Evolutionary conservation across 2,113 vertebrate genomes (phyloP), one percentile per base, ranked within the genome.

Genomic region (Spea bombifrons): DNA sequence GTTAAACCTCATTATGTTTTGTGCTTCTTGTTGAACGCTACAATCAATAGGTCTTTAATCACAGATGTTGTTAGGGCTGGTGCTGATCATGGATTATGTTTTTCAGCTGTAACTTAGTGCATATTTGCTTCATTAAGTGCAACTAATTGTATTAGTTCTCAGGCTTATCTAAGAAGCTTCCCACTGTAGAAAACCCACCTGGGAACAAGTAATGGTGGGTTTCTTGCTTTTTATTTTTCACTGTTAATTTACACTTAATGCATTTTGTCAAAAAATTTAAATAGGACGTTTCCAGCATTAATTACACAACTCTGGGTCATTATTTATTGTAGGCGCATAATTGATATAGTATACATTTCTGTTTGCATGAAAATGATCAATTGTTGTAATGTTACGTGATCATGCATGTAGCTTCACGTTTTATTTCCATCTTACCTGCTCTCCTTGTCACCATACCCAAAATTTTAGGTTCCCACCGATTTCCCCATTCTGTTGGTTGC

Each of bases 1-100:
- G 64, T 75, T 75, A 75, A 66, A 67, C 7, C 49, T 55, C 10
- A 45, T 50, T 63, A 68, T 70, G 12, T 69, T 3, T 64, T 64
- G 46, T 15, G 45, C 55, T 66, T 44, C 63, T 55, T 75, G 73
- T 69, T 75, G 65, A 64, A 53, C 46, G 64, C 7, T 8, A 75
- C 53, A 75, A 81, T 81, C 72, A 81, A 75, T 80, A 63, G 55
- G 8, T 50, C 65, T 75, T 80, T 80, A 67, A 67, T 74, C 69
- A 70, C 75, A 69, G 16, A 81, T 48, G 16, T 45, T 63, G 64
- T 30, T 30, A 30, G 30, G 30, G 30, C 64, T 81, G 45, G 47
- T 63, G 17, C 30, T 55, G 66, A n/a, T 75, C 50, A 43, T 43
- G 10, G 64, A 59, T 63, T 68, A 59, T 45, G 12, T 69, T 69